Conservation (phyloP, 2,113 vertebrate genomes). For the Oceanites oceanicus region DNA sequence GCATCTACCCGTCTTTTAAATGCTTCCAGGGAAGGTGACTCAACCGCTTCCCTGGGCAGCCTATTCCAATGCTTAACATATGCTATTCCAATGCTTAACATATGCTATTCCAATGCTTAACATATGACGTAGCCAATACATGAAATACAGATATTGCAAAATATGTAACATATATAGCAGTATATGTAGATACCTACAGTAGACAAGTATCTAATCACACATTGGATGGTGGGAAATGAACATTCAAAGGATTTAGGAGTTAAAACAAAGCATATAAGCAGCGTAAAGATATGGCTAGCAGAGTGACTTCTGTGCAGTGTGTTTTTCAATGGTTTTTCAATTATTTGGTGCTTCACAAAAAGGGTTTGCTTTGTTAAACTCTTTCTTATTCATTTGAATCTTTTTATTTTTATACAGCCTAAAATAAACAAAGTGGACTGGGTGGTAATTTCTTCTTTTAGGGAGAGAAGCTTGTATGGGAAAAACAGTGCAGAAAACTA, state of each 20-base stretch:
- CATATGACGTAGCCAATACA: too few species aligned
- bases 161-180: background rate
- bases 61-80: too few species aligned
- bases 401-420: background rate
- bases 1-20: too few species aligned
- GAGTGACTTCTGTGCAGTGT: background rate
- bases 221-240: background rate
- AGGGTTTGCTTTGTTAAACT: background rate
- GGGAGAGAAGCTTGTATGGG: background rate
- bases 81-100: too few species aligned
- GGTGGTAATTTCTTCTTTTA: background rate
- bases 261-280: background rate
- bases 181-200: background rate
- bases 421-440: background rate
- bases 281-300: background rate
- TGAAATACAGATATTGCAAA: too few species aligned
- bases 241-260: background rate
- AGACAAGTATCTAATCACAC: background rate
- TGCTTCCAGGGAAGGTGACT: too few species aligned
- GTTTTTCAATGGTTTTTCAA: background rate
- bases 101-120: too few species aligned
- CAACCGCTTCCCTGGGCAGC: too few species aligned
- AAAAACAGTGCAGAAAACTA: background rate
- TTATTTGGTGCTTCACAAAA: background rate
- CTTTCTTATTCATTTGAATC: background rate